Base-by-base conservation (phyloP, 1,140 invertebrate species). In the Phocides pigmalion region DNA sequence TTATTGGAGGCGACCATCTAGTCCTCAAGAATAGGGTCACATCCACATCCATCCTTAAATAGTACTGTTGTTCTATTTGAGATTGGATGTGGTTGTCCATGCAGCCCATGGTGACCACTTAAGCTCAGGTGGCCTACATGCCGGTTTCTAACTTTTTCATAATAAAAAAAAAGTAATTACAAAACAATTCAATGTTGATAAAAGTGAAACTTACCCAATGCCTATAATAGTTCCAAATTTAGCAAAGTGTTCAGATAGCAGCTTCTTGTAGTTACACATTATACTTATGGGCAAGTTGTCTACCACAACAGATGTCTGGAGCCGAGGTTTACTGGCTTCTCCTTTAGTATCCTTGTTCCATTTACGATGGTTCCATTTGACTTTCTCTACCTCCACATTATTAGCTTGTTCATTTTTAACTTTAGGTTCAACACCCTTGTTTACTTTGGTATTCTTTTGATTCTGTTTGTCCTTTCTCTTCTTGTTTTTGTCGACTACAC, bases 301-400 rank as follows among this genome's bases (percentile, higher is more conserved):
- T 28, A 90, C 62, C 25, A 84, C 69, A 3, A 86, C 65, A 16
- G 77, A 71, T 2, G 66, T 80, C 0, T 58, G 20, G 0, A 74
- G 37, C 8, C 44, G 68, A 2, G 76, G 64, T 4, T 64, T 56
- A 41, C 68, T 64, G 0, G 70, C 37, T 11, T 59, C 61, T n/a
- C 71, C 76, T 56, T 81, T 84, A 14, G 70, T 79, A 35, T 79
- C 81, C 53, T 86, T 88, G 46, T 88, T 88, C 82, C 82, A 89
- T 50, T 83, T 85, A 6, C 79, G 67, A 59, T 86, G 88, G 12
- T 70, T 72, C 84, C 82, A 89, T 78, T 87, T 86, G 0, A 81
- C 66, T 64, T 81, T 87, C 66, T 84, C 77, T 70, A 80, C 82
- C 3, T 64, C 74, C 41, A 77, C 50, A 14, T 20, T 14, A 0